A percentile compares a stretch with the other conserved stretches of the same genome.
Conservation (phyloP, 37 sponge, comb jelly and placozoan species). For the Geodia barretti region DNA sequence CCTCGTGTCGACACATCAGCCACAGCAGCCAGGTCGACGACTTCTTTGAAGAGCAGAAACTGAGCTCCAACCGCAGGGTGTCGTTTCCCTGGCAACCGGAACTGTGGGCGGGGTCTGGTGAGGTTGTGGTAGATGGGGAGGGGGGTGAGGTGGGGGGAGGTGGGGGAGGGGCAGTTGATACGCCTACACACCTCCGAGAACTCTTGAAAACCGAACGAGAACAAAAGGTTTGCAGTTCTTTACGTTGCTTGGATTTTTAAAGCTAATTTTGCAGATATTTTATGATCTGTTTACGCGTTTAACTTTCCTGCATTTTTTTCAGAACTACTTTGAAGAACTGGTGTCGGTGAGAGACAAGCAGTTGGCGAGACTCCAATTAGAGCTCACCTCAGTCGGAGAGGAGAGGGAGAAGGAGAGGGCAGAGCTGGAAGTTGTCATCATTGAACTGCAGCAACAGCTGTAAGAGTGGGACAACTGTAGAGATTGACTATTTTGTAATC, state of each 20-base stretch:
- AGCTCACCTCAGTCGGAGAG: slow-evolving; percentile 1
- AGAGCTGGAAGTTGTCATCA: slow-evolving; percentile 56
- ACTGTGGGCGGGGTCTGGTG: not conserved
- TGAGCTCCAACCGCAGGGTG: slow-evolving; percentile 3
- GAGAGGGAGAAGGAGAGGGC: slow-evolving; percentile 45
- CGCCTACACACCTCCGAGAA: slow-evolving; percentile 35
- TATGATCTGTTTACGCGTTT: not conserved
- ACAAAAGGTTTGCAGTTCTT: slow-evolving; percentile 49
- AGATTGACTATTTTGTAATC: too few species aligned
- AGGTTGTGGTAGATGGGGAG: not conserved
- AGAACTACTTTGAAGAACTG: slow-evolving; percentile 88
- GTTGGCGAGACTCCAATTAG: slow-evolving; percentile 23
- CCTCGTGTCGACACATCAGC: too few species aligned
- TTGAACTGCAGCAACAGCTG: slow-evolving; percentile 77
- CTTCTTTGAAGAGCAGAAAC: slow-evolving; percentile 33
- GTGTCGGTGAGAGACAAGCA: slow-evolving; percentile 76
- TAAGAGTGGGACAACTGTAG: too few species aligned
- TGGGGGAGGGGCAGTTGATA: slow-evolving; percentile 19
- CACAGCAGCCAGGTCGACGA: slow-evolving; percentile 44
- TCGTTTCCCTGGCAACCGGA: not conserved
- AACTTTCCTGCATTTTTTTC: not conserved
- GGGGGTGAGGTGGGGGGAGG: not conserved
- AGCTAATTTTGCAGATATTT: not conserved
- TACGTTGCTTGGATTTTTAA: not conserved
- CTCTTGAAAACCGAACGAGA: slow-evolving; percentile 70